phyloP scores from a whole-genome alignment of 2,797 vertebrate species.

The Ataeniobius toweri region DNA sequence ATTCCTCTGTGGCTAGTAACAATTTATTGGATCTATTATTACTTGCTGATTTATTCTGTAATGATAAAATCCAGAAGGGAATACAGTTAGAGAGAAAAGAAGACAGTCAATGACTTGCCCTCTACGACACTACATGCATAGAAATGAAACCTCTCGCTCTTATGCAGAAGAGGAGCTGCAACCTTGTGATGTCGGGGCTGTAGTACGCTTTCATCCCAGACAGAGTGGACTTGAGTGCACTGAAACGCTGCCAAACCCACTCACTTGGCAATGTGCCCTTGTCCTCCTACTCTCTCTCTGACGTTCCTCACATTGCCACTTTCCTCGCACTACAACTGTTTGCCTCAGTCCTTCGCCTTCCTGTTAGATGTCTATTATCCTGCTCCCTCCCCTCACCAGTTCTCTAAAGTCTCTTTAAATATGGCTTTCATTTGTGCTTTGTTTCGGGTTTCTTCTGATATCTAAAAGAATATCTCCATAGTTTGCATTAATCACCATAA shows the following conservation, averaged over 20 bases:
- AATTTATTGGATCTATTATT: slow-evolving; percentile 16
- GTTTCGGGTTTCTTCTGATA: neutral
- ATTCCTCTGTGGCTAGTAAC: slow-evolving; percentile 15
- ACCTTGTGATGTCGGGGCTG: slow-evolving; percentile 56
- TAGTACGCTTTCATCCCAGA: slow-evolving; percentile 72
- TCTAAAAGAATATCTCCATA: neutral
- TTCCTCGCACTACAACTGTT: slow-evolving; percentile 37
- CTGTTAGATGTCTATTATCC: slow-evolving; percentile 41
- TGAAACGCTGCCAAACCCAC: slow-evolving; percentile 70
- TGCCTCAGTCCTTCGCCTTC: slow-evolving; percentile 47
- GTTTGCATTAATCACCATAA: neutral
- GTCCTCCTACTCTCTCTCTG: slow-evolving; percentile 39
- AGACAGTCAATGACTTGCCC: slow-evolving; percentile 11
- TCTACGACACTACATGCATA: slow-evolving; percentile 15
- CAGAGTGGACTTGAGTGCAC: slow-evolving; percentile 74
- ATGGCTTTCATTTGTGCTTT: slow-evolving; percentile 51
- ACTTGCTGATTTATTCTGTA: slow-evolving; percentile 10
- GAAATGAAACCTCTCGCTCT: slow-evolving; percentile 28
- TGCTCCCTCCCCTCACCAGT: slow-evolving; percentile 43
- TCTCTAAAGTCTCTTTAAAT: slow-evolving; percentile 48
- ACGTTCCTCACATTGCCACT: slow-evolving; percentile 46
- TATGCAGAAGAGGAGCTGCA: slow-evolving; percentile 36
- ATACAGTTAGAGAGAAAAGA: neutral
- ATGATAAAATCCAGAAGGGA: slow-evolving; percentile 14
- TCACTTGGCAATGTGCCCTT: slow-evolving; percentile 64